Evolutionary conservation across 2,888 invertebrate species (phyloP), one percentile per base, ranked within the genome.

Genomic region (Linyphia triangularis): DNA sequence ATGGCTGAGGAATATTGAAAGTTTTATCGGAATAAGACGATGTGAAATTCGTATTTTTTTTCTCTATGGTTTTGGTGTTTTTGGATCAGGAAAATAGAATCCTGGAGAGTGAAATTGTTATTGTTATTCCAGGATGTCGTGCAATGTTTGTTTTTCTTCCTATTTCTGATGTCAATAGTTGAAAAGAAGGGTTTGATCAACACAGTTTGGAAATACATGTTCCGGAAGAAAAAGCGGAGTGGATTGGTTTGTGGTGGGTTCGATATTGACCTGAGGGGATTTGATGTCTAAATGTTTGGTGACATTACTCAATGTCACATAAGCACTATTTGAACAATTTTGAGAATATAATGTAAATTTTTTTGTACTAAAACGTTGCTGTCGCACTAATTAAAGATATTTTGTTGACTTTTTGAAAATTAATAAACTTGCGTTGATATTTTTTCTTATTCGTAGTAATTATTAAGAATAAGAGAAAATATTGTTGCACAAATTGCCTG

Each of bases 11-110:
- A 51, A 51, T 51, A 72, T 72, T 51, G 72, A 72, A 72, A 72
- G 72, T 72, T 72, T 51, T 72, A 72, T 72, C 72, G 72, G 24
- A 28, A 72, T 72, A 51, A 51, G 72, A 72, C 28, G 19, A 19
- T 33, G 43, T 26, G n/a, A 51, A 19, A 16, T 51, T 51, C 51
- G 13, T 51, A 51, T 51, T 63, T 24, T 19, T 61, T 61, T 61
- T 19, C 6, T 61, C 22, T 61, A 24, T 61, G n/a, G 22, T 51
- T 16, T 16, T 51, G 51, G 51, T 9, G 51, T 51, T 51, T 51
- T 51, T n/a, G 51, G n/a, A 51, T 51, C 16, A 51, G 51, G n/a
- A 51, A 51, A 51, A 51, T 51, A 51, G 51, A 51, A 51, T 51
- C n/a, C 51, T 13, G 16, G n/a, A n/a, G n/a, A 51, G 51, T 51